phyloP scores from a whole-genome alignment of 2,797 vertebrate species.

The Fundulus diaphanus region DNA sequence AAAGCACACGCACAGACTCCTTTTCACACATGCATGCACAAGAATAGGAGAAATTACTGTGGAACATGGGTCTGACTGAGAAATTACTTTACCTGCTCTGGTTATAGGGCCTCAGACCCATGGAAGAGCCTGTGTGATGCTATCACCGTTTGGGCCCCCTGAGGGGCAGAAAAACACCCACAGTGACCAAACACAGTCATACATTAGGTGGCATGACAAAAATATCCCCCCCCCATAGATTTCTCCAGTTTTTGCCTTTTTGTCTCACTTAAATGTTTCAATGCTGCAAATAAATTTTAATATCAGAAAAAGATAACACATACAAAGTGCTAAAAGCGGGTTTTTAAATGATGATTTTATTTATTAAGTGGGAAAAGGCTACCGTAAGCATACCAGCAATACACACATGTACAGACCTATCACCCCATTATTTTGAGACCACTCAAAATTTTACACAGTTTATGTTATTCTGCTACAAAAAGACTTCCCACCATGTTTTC shows the following conservation, averaged over 20 bases:
- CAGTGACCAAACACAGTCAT: constrained; percentile 41
- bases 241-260: background rate
- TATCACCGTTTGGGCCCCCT: constrained; percentile 86
- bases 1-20: constrained; percentile 58
- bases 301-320: background rate
- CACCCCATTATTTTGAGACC: too few species aligned
- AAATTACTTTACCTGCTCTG: constrained; percentile 94
- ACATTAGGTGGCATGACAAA: constrained; percentile 20
- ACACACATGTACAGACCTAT: too few species aligned
- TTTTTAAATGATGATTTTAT: background rate
- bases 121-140: constrained; percentile 92
- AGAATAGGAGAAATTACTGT: constrained; percentile 66
- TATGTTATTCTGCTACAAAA: too few species aligned
- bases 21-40: constrained; percentile 37
- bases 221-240: too few species aligned
- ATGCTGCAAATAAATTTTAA: background rate
- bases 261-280: background rate
- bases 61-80: constrained; percentile 91
- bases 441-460: too few species aligned
- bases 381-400: too few species aligned
- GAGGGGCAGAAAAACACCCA: constrained; percentile 54
- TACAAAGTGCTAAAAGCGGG: background rate
- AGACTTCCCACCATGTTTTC: too few species aligned
- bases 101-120: constrained; percentile 94
- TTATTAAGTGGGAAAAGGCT: background rate